Evolutionary conservation across 2,888 invertebrate species (phyloP).

Genomic region (Lasioglossum marginatum): DNA sequence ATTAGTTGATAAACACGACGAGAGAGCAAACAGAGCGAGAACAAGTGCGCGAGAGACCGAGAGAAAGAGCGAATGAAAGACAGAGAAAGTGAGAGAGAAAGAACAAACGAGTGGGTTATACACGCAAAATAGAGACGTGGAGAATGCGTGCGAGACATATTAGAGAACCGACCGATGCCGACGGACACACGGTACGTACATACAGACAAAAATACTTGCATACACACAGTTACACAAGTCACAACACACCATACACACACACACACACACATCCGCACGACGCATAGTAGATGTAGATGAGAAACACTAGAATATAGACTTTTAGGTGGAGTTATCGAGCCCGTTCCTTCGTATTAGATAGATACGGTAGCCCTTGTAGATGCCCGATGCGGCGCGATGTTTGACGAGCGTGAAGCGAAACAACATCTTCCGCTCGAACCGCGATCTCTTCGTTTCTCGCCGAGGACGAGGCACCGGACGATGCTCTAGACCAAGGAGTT

Average conservation of each 20-base stretch:
- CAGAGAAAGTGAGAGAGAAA: neutral
- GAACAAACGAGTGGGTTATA: neutral
- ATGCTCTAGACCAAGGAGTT: too few relatives aligned
- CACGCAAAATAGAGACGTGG: neutral
- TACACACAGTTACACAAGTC: slow-evolving; percentile 3
- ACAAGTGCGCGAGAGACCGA: neutral
- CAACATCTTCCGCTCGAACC: slow-evolving; percentile 18
- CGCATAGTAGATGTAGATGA: slow-evolving; percentile 71
- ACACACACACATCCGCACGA: slow-evolving; percentile 53
- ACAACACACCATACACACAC: neutral
- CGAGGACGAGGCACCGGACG: neutral
- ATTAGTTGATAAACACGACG: slow-evolving; percentile 65
- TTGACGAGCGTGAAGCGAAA: slow-evolving; percentile 35
- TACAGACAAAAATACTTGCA: neutral
- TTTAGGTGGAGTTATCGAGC: slow-evolving; percentile 74
- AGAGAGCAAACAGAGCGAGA: neutral
- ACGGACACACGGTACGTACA: neutral
- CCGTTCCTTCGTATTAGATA: slow-evolving; percentile 74
- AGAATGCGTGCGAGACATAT: neutral
- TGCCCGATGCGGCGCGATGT: slow-evolving; percentile 39
- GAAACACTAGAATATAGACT: slow-evolving; percentile 68
- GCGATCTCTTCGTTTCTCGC: slow-evolving; percentile 32
- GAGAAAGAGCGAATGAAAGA: neutral
- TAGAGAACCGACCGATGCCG: neutral
- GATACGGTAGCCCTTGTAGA: slow-evolving; percentile 49